Base-by-base conservation (phyloP, 2,888 invertebrate genomes). In the Plusia festucae region DNA sequence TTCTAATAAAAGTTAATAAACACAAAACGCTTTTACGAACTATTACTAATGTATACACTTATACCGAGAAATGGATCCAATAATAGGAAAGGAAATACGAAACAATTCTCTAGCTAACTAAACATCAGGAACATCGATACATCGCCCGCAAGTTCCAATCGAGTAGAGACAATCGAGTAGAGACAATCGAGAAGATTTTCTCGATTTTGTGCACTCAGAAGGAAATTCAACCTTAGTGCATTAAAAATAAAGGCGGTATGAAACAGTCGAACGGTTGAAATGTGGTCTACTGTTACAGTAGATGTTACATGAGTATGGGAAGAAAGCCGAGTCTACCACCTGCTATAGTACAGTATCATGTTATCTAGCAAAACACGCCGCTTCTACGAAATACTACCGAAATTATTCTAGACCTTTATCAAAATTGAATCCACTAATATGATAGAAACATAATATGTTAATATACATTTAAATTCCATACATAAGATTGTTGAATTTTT, bases 241-340 rank as follows among this genome's bases (percentile, higher is more conserved):
- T n/a, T 40, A 1, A 40, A 40, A 6, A 40, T 40, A 40, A 40
- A 40, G n/a, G 7, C 24, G 24, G 6, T 15, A 15, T 40, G 0
- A 1, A 5, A 5, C 6, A 7, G n/a, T 40, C n/a, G 5, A 1
- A 7, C 40, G 1, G 15, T 40, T 40, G n/a, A n/a, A 15, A n/a
- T 1, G 3, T n/a, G 6, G 40, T 40, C 34, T 34, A 34, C 13
- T 34, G 8, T 11, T n/a, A n/a, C 51, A 51, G 52, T 18, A 59
- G 40, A 32, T 62, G 72, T 59, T 65, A 76, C 59, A 27, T 32
- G 56, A 77, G 44, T 32, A 46, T 77, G 78, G 56, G 73, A 76
- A 72, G 56, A 40, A 46, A 76, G 34, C 61, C 66, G 56, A 57
- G 61, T 34, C 53, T 53, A 53, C 53, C 73, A 73, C 61, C 59